Evolutionary conservation across 2,113 vertebrate genomes (phyloP).

Genomic region (Etheostoma spectabile): DNA sequence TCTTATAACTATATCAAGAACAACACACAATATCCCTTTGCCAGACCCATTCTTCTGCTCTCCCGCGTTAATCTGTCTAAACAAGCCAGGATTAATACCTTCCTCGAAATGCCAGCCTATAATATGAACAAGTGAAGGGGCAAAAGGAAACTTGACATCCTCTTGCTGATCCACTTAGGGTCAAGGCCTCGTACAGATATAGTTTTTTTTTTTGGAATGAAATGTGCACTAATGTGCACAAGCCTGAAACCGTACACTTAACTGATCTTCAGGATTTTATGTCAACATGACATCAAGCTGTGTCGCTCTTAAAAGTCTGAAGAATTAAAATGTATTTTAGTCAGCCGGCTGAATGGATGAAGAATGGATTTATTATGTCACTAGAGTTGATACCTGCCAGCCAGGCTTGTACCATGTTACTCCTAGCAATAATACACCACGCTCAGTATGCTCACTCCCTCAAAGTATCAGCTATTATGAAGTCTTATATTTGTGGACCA

Average conservation of each 20-base stretch:
- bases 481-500: no score
- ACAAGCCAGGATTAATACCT: conserved; percentile 41
- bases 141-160: conserved; percentile 35
- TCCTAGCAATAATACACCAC: no score
- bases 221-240: conserved; percentile 10
- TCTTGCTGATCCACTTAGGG: conserved; percentile 21
- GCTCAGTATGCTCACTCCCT: no score
- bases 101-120: conserved; percentile 47
- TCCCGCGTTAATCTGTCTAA: conserved; percentile 49
- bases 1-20: conserved; percentile 47
- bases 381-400: no score
- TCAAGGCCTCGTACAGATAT: neutral
- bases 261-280: neutral
- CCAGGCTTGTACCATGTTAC: no score
- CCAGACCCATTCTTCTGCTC: conserved; percentile 31
- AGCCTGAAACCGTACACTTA: neutral
- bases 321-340: no score
- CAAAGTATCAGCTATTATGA: no score
- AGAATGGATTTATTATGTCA: no score
- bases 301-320: no score
- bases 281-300: no score
- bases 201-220: no score
- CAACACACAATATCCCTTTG: conserved; percentile 34
- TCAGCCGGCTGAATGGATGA: no score
- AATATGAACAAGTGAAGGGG: conserved; percentile 36